Base-by-base conservation (phyloP, 2,888 invertebrate genomes). In the Uropetala carovei region DNA sequence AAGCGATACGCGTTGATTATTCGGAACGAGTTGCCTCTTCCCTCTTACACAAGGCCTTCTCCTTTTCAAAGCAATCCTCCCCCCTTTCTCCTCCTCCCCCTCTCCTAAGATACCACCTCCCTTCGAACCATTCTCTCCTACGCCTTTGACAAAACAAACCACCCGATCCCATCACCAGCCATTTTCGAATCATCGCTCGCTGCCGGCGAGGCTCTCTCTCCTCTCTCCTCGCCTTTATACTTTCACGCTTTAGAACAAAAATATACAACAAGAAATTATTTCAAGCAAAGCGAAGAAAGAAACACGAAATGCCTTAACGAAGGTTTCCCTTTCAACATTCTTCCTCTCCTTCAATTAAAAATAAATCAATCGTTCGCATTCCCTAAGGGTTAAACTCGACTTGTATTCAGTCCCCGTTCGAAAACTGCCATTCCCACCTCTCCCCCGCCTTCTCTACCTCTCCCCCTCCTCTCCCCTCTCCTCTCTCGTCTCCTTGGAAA, bases 1-100 rank as follows among this genome's bases (percentile, higher is more conserved):
- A n/a, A 64, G 64, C n/a, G 68, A 68, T 68, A 68, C 22, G 68
- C 22, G 68, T 68, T n/a, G 68, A 68, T 22, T 68, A 68, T 68
- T 64, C 43, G 43, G 43, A 43, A 43, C 43, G 5, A 43, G 43
- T 43, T 43, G 43, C 5, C 43, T 43, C 43, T 3, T 43, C 43
- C 43, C 43, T 43, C 43, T 43, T 43, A 43, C 5, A 43, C 43
- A 43, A 43, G 43, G 43, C 43, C 43, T 5, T 1, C 43, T 5
- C 43, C 43, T 43, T 43, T 43, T 43, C 43, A 43, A 43, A 43
- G 43, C 43, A 43, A n/a, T n/a, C n/a, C 43, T 1, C 43, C 43
- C 43, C 5, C 43, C 64, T 16, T 64, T 64, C 7, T 16, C 64
- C 5, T 9, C 9, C 0, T 13, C 18, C 75, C 75, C 27, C 27